These are phyloP conservation scores for Seriola dumerili DNA, from an alignment of 2,113 vertebrate genomes.

Conservation along the genomic window DNA sequence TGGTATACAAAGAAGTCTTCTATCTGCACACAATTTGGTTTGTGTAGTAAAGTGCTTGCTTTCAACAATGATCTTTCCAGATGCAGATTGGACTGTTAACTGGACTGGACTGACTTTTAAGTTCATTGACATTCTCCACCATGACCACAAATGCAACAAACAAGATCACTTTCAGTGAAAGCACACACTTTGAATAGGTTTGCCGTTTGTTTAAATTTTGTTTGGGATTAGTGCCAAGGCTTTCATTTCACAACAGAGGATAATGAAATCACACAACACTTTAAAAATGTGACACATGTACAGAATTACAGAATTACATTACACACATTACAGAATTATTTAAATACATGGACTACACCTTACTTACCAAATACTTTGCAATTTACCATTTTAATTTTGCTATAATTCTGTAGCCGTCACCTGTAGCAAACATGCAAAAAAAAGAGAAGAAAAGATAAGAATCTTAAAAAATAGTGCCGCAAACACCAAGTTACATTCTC, in stretches of 20 bases:
- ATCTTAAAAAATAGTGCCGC: neutral
- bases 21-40: constrained; percentile 36
- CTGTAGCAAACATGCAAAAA: neutral
- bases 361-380: neutral
- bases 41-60: constrained; percentile 16
- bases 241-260: neutral
- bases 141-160: constrained; percentile 13
- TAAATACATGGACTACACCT: neutral
- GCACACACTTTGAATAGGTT: neutral
- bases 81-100: constrained; percentile 5
- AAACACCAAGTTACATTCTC: constrained; percentile 20
- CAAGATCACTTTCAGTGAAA: neutral
- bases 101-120: neutral
- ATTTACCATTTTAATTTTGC: neutral
- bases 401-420: neutral
- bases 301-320: neutral
- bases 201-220: constrained; percentile 19
- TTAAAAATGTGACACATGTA: neutral
- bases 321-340: neutral
- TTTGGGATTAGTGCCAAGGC: neutral
- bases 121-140: constrained; percentile 22
- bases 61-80: constrained; percentile 15
- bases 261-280: neutral
- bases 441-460: neutral
- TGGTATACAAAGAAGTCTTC: constrained; percentile 36